Evolutionary conservation across 64 coral and sea anemone genomes (phyloP).

Genomic region (Hydrozoanthus tunicans): DNA sequence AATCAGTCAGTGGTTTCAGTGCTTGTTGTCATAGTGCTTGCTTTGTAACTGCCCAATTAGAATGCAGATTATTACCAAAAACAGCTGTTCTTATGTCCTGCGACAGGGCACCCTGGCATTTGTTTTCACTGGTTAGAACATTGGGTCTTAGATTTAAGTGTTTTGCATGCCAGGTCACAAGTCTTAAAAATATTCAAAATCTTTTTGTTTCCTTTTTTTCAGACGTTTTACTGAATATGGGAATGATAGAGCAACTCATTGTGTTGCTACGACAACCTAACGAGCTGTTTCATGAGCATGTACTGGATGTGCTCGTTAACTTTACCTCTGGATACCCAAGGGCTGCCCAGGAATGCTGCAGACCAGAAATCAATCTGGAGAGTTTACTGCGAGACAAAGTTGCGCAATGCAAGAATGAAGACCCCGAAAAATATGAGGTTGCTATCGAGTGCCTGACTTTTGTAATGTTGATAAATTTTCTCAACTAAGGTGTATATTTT

Average conservation of each 20-base stretch:
- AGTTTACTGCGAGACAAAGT: slow-evolving; percentile 51
- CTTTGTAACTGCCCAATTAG: too few species aligned
- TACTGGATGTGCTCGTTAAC: slow-evolving; percentile 26
- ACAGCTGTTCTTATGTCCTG: too few species aligned
- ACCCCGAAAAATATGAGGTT: slow-evolving; percentile 68
- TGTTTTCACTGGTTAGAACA: too few species aligned
- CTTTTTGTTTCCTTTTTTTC: neutral
- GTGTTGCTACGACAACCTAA: slow-evolving; percentile 56
- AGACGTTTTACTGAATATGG: slow-evolving; percentile 85
- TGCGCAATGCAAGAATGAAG: slow-evolving; percentile 34
- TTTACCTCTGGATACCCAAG: slow-evolving; percentile 54
- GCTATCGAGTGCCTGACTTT: too few species aligned
- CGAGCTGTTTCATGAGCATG: slow-evolving; percentile 64
- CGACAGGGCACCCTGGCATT: too few species aligned
- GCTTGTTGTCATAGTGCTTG: too few species aligned
- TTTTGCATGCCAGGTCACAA: too few species aligned
- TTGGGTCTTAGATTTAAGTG: too few species aligned
- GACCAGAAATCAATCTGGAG: slow-evolving; percentile 61
- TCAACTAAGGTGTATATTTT: neutral
- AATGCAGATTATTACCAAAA: too few species aligned
- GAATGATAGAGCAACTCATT: slow-evolving; percentile 76
- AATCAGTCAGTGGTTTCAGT: too few species aligned
- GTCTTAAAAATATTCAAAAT: neutral
- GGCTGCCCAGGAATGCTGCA: slow-evolving; percentile 68
- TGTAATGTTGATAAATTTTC: too few species aligned